Evolutionary conservation across 2,113 vertebrate genomes (phyloP).

Genomic region (Platysteira castanea): DNA sequence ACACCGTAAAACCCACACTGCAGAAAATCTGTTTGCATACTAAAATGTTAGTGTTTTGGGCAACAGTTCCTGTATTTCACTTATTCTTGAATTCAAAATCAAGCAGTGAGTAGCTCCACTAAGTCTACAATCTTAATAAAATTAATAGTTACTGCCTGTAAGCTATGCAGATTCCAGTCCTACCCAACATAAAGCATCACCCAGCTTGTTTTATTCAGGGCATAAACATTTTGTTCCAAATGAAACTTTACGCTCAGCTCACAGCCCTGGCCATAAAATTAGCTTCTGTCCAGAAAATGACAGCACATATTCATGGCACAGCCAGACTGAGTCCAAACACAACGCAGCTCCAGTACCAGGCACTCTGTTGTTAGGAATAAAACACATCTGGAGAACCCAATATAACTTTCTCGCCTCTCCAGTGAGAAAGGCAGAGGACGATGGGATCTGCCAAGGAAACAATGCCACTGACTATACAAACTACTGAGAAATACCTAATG

Average conservation of each 20-base stretch:
- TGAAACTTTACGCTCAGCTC: not conserved
- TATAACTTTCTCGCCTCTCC: not conserved
- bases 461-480: not conserved
- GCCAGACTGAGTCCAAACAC: not conserved
- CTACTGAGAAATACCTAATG: not conserved
- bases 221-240: conserved; percentile 16
- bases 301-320: not conserved
- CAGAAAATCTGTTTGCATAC: not conserved
- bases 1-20: not conserved
- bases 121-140: not conserved
- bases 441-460: not conserved
- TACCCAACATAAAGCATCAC: not conserved
- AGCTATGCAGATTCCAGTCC: not conserved
- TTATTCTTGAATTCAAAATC: not conserved
- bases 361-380: not conserved
- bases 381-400: not conserved
- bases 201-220: not conserved
- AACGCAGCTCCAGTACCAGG: not conserved
- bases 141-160: not conserved
- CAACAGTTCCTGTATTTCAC: not conserved
- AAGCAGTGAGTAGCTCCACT: not conserved
- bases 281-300: not conserved
- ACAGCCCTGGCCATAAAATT: not conserved
- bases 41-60: not conserved
- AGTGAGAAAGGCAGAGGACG: not conserved